phyloP scores from a whole-genome alignment of 1,140 invertebrate genomes.

The Zelostemma sp. region DNA sequence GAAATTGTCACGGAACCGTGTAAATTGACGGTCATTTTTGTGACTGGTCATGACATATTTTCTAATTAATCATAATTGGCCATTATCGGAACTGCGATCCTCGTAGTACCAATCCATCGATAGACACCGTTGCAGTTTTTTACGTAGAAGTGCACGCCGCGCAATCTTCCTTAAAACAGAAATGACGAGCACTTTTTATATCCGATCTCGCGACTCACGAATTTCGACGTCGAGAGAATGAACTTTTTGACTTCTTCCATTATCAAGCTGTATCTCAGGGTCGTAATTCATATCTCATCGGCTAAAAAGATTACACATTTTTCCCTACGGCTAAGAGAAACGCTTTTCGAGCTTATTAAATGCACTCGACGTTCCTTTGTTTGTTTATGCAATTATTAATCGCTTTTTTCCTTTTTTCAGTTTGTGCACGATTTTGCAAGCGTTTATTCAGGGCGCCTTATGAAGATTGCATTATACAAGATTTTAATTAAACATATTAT shows the following conservation, averaged over 20 bases:
- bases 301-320: not conserved
- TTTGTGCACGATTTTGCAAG: slow-evolving; percentile 18
- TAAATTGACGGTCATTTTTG: no score
- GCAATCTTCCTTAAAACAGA: no score
- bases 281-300: slow-evolving; percentile 37
- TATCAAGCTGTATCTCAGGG: slow-evolving; percentile 38
- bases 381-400: slow-evolving; percentile 1
- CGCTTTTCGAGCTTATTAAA: no score
- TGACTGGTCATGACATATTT: no score
- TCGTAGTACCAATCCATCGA: slow-evolving; percentile 24
- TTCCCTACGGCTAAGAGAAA: no score
- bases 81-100: slow-evolving; percentile 39
- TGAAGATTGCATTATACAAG: no score
- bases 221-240: slow-evolving; percentile 49
- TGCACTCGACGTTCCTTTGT: no score
- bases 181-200: no score
- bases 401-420: slow-evolving; percentile 18
- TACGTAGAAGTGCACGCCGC: not conserved
- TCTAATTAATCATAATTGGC: no score
- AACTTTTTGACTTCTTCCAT: slow-evolving; percentile 48
- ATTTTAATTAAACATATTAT: no score
- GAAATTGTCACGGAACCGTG: no score
- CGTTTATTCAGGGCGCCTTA: not conserved
- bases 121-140: not conserved
- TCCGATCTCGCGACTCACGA: slow-evolving; percentile 16